These are phyloP conservation scores for Pristionchus pacificus DNA, from an alignment of 1,140 invertebrate species.

Conservation along the genomic window DNA sequence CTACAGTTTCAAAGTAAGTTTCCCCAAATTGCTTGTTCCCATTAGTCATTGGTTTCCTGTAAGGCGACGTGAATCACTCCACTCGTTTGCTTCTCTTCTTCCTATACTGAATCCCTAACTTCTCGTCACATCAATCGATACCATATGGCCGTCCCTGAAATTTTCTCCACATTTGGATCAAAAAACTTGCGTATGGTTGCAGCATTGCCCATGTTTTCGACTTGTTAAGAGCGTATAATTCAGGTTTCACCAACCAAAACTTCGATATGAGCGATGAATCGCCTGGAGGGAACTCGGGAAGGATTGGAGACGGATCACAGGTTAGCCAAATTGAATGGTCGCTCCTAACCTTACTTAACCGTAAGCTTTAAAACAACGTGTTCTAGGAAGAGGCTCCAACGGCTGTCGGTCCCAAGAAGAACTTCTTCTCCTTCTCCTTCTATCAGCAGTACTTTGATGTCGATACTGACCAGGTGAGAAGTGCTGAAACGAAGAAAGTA, in stretches of 20 bases:
- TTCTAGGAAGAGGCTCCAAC: slow-evolving; percentile 7
- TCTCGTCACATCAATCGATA: too few relatives aligned
- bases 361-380: neutral
- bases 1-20: slow-evolving; percentile 37
- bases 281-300: neutral
- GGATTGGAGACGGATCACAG: neutral
- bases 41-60: too few relatives aligned
- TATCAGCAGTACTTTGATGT: slow-evolving; percentile 94
- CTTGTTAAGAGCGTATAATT: neutral
- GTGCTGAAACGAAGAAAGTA: too few relatives aligned
- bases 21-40: too few relatives aligned
- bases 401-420: slow-evolving; percentile 12
- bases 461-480: slow-evolving; percentile 69
- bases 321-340: neutral
- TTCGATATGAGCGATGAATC: neutral
- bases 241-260: neutral
- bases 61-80: too few relatives aligned
- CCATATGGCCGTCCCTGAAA: too few relatives aligned
- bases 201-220: too few relatives aligned
- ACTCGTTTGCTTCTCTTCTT: too few relatives aligned
- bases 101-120: too few relatives aligned
- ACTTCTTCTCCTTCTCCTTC: slow-evolving; percentile 81
- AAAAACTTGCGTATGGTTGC: too few relatives aligned
- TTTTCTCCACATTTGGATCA: too few relatives aligned
- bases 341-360: too few relatives aligned